Conservation (phyloP, 2,113 vertebrate genomes). For the Arenaria interpres region DNA sequence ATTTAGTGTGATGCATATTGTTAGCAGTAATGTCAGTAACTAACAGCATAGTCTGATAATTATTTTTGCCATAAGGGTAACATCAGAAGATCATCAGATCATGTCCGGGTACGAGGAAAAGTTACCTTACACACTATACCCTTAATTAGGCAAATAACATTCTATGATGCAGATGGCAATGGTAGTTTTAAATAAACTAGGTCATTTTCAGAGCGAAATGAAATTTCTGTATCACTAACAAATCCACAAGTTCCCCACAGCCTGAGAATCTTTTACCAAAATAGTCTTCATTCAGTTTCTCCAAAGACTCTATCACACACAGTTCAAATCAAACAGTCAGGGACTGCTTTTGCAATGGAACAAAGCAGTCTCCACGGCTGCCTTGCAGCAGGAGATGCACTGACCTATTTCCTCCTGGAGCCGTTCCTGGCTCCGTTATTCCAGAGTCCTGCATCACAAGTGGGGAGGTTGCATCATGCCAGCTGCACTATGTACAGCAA, state of each 20-base stretch:
- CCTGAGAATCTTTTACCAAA: background rate
- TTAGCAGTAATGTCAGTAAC: background rate
- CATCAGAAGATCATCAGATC: background rate
- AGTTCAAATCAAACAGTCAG: background rate
- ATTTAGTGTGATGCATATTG: background rate
- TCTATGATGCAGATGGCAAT: background rate
- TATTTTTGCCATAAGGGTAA: background rate
- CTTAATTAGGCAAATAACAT: background rate
- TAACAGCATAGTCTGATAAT: background rate
- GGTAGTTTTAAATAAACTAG: background rate
- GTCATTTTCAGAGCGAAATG: background rate
- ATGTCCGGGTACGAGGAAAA: background rate
- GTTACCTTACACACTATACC: background rate
- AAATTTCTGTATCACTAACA: background rate
- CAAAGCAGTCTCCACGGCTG: background rate
- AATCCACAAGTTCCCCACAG: background rate
- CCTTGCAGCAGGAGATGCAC: background rate
- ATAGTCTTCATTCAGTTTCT: background rate
- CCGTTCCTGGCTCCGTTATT: background rate
- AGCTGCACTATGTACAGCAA: background rate
- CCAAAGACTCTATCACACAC: background rate
- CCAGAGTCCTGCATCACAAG: background rate
- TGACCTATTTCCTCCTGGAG: background rate
- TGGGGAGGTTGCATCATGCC: accelerated
- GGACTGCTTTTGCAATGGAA: background rate